Evolutionary conservation across 1,140 invertebrate species (phyloP), one percentile per base, ranked within the genome.

Genomic region (Drosophila busckii): DNA sequence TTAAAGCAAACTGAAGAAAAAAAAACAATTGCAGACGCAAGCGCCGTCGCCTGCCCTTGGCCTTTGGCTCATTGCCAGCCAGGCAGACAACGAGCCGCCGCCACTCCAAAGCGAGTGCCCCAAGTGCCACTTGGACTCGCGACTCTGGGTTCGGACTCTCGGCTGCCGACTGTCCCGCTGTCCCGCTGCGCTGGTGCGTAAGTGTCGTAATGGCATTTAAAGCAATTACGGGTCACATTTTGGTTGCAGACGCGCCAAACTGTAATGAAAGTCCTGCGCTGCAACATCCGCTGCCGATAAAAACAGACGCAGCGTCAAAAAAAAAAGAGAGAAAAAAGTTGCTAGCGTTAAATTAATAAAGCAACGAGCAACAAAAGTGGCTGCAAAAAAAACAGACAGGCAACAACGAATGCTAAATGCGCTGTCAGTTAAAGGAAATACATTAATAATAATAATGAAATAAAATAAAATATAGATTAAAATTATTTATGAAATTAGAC

Each of bases 191-290:
- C 64, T 73, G n/a, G 78, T 40, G 78, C 65, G 35, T 68, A 73
- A 84, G 78, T 84, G 70, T 84, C 64, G 70, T 84, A 84, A 84
- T 84, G 64, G 50, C 78, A 84, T 84, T 84, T 84, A 84, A 84
- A 68, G 78, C 78, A 84, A 84, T 84, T 84, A 84, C 63, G 58
- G 80, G 68, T 73, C 69, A 63, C 80, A 80, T 78, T 84, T 84
- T 35, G 66, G 62, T 63, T 28, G 37, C 34, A 17, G 22, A 16
- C 16, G 15, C 32, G 37, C 20, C 2, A 13, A 7, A 31, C 15
- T 17, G 22, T 9, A 61, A 71, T 53, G 44, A 54, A 61, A 70
- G 64, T 80, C 75, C 75, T 80, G 64, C 28, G 48, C 75, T 80
- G 64, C 28, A 44, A 65, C 75, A 73, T 73, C 64, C 60, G 73